Evolutionary conservation across 2,113 vertebrate genomes (phyloP), one percentile per base, ranked within the genome.

Genomic region (Xenus cinereus): DNA sequence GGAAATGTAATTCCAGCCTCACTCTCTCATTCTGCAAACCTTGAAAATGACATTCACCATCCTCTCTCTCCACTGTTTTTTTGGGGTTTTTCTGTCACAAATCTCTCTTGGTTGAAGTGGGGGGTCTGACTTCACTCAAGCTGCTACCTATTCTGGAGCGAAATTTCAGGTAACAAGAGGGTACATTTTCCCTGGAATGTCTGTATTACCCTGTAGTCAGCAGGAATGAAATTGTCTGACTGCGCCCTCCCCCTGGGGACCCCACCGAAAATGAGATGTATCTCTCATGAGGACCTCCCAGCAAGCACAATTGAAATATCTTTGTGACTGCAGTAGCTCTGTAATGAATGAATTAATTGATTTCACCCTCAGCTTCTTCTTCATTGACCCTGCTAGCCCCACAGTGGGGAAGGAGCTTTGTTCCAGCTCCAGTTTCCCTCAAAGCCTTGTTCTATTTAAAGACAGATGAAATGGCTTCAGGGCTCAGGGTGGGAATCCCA

Each of bases 281-380:
- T 83, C 71, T 97, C 95, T 97, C 97, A 35, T 43, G 94, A 95
- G 84, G 74, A 95, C 94, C 87, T 87, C 93, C 89, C 93, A 96
- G 89, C 71, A 84, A 95, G 95, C 89, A 94, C 89, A 95, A 91
- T 0, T 91, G 95, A 95, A 97, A 91, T 95, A 95, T 95, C 94
- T 91, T 62, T 67, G 93, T 85, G 81, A 73, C 92, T 87, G 67
- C 87, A 76, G 77, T 41, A 69, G 81, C 84, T 93, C 89, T 77
- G 37, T 95, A 95, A 97, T 91, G 91, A 96, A 96, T 94, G 74
- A 97, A 97, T 95, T 95, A 95, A 97, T 97, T 97, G 96, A 96
- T 97, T 97, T 97, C 95, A 97, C 86, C 96, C 96, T 92, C 87
- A 95, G 89, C 87, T 91, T 50, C 91, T 93, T 92, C 92, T 92